A percentile compares a stretch with the other conserved stretches of the same genome.
Evolutionary conservation across 64 coral and sea anemone species (phyloP).

Genomic region (Actinia equina): DNA sequence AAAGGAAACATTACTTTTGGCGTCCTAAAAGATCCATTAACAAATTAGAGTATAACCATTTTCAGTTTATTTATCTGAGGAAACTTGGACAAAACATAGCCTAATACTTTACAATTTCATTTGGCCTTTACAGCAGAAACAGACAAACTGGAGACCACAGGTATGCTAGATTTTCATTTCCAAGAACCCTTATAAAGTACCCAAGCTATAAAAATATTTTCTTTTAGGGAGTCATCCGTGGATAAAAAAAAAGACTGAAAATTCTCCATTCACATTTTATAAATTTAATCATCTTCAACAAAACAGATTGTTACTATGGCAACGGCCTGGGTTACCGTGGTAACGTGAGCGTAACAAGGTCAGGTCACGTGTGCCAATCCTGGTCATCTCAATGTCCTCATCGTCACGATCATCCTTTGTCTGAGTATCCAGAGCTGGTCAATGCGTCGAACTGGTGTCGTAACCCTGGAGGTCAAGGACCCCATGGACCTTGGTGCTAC

Average conservation of each 20-base stretch:
- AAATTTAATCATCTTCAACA: too few species aligned
- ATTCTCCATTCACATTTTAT: too few species aligned
- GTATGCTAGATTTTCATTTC: not conserved
- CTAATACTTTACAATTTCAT: not conserved
- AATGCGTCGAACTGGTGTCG: constrained; percentile 36
- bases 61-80: too few species aligned
- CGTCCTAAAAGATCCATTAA: too few species aligned
- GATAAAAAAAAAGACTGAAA: too few species aligned
- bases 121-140: constrained; percentile 19
- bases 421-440: not conserved
- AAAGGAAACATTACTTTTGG: too few species aligned
- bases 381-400: constrained; percentile 33
- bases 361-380: constrained; percentile 32
- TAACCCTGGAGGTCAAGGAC: constrained; percentile 21
- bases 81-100: too few species aligned
- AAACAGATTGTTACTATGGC: not conserved
- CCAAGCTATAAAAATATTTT: too few species aligned
- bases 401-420: constrained; percentile 5
- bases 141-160: constrained; percentile 1
- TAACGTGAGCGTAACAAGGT: constrained; percentile 15
- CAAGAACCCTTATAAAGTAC: too few species aligned
- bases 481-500: constrained; percentile 28
- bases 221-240: too few species aligned
- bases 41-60: too few species aligned
- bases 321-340: constrained; percentile 45